phyloP scores from a whole-genome alignment of 2,113 vertebrate species.

The Onychostoma macrolepis region DNA sequence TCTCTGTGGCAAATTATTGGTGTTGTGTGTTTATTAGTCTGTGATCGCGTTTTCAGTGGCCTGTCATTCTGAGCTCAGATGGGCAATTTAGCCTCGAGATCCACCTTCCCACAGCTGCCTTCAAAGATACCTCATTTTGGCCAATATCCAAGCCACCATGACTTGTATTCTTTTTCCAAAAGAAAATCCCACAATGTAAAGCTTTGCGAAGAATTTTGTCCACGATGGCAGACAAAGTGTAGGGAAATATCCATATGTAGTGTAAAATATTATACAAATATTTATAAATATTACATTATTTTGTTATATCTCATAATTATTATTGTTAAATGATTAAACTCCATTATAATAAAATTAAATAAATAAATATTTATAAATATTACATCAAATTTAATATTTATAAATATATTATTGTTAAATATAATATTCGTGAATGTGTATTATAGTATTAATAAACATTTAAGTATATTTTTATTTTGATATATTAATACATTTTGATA shows the following conservation, averaged over 20 bases:
- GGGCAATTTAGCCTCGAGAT: not conserved
- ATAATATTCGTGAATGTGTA: no score
- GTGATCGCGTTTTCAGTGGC: conserved; percentile 8
- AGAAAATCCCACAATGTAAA: not conserved
- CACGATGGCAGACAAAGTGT: not conserved
- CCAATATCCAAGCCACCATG: not conserved
- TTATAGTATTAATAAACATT: not conserved
- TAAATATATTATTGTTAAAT: no score
- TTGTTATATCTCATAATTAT: no score
- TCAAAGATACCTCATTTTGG: not conserved
- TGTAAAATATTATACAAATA: not conserved
- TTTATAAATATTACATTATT: not conserved
- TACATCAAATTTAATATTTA: no score
- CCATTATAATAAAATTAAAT: no score
- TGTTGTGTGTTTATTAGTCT: conserved; percentile 46
- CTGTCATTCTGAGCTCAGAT: not conserved
- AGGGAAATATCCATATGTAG: not conserved
- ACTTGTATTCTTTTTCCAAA: not conserved
- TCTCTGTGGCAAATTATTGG: conserved; percentile 40
- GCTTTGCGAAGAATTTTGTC: not conserved
- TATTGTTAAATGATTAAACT: no score
- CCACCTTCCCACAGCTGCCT: not conserved
- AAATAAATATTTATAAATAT: no score
- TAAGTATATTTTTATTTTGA: not conserved
- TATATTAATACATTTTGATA: no score